These are phyloP conservation scores for Misgurnus mizolepis DNA, from an alignment of 2,113 vertebrate species.

Conservation along the genomic window DNA sequence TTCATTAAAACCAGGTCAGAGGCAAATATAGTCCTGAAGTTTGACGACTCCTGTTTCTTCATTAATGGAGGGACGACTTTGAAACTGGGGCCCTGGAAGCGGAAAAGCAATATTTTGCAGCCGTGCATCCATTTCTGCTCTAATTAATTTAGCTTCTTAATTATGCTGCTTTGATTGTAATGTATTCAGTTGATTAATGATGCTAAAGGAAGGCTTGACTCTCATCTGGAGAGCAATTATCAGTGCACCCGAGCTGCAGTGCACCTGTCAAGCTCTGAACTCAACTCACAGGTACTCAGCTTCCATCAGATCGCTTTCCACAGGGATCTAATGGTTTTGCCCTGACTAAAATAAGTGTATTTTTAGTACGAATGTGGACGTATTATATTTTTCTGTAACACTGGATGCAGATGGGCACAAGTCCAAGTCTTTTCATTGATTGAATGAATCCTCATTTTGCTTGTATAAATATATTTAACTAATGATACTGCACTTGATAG, in stretches of 20 bases:
- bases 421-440: background rate
- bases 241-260: slow-evolving; percentile 25
- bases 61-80: slow-evolving; percentile 32
- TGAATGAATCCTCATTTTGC: background rate
- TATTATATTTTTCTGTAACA: slow-evolving; percentile 1
- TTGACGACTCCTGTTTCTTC: slow-evolving; percentile 41
- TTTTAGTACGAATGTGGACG: slow-evolving; percentile 1
- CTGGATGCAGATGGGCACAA: background rate
- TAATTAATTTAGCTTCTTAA: slow-evolving; percentile 59
- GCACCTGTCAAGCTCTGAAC: slow-evolving; percentile 43
- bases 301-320: slow-evolving; percentile 29
- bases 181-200: slow-evolving; percentile 58
- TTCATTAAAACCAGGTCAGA: slow-evolving; percentile 46
- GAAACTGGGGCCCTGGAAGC: slow-evolving; percentile 32
- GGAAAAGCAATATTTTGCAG: slow-evolving; percentile 45
- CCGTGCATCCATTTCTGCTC: slow-evolving; percentile 44
- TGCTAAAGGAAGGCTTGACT: slow-evolving; percentile 52
- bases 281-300: slow-evolving; percentile 21
- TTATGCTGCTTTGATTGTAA: slow-evolving; percentile 55
- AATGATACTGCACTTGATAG: background rate
- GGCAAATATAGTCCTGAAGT: slow-evolving; percentile 40
- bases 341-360: background rate
- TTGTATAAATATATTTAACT: background rate
- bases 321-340: slow-evolving; percentile 1
- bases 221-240: slow-evolving; percentile 54